Evolutionary conservation across 1,140 invertebrate genomes (phyloP), one percentile per base, ranked within the genome.

Genomic region (Listronotus oregonensis): DNA sequence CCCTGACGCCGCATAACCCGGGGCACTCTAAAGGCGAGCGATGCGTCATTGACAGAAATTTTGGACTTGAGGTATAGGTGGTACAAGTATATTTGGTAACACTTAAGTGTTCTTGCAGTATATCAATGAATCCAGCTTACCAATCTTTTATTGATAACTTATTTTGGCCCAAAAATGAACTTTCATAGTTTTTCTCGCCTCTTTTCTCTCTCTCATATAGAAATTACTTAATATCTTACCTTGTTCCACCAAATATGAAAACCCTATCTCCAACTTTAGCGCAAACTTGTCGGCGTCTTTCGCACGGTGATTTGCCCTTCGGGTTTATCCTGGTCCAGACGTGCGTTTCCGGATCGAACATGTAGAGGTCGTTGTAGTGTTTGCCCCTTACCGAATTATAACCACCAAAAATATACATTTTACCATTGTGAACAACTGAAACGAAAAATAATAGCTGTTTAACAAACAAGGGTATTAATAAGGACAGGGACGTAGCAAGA

Each of bases 331-430:
- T 72, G 61, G 82, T 83, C 90, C 91, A 93, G 11, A 77, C 67
- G 69, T 85, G 86, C 15, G 78, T 81, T 54, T 78, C 78, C 71
- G 87, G 82, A 79, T 86, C 82, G 80, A 89, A 95, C 73, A 85
- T 84, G 73, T 89, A 86, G 37, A 95, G 77, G 81, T 96, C 92
- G 80, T 92, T 90, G 74, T 87, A 95, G 79, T 96, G 94, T 52
- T 83, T 79, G 67, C 89, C 85, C 37, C 80, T 73, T 14, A 87
- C 79, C 6, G 90, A 90, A 80, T 94, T 92, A 75, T 90, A 95
- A 9, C 94, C 94, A 39, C 94, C 94, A 82, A 96, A 95, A 47
- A 96, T 86, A 72, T 92, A 94, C 77, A 96, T 85, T 68, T 86
- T 81, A 18, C 84, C 86, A 66, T 89, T 85, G 74, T 93, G 86